These are phyloP conservation scores for Odobenus rosmarus DNA, from an alignment of 2,113 vertebrate genomes.

Conservation along the genomic window DNA sequence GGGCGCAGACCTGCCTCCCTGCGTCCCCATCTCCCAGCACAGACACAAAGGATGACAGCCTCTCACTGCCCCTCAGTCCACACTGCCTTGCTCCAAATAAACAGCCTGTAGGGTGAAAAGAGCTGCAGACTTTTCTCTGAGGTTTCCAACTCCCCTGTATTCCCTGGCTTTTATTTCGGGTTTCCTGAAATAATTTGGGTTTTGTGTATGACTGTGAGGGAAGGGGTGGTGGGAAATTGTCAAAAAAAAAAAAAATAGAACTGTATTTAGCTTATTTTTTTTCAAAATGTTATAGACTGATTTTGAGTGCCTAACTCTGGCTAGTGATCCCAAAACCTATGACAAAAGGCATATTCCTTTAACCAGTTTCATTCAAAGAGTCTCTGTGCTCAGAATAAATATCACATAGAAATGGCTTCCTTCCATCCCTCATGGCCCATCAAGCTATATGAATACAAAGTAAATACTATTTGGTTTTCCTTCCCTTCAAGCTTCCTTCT, in stretches of 20 bases:
- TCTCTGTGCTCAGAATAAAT: not conserved
- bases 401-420: not conserved
- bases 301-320: slow-evolving; percentile 1
- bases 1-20: not conserved
- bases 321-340: not conserved
- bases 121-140: not conserved
- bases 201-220: not conserved
- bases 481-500: not conserved
- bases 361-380: slow-evolving; percentile 46
- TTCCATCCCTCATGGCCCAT: not conserved
- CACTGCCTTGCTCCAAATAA: slow-evolving; percentile 13
- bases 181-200: slow-evolving; percentile 9
- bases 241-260: not conserved
- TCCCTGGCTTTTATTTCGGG: not conserved
- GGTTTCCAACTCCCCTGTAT: slow-evolving; percentile 37
- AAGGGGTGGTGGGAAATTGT: not conserved
- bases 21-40: not conserved
- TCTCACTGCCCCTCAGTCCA: not conserved
- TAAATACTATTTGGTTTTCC: slow-evolving; percentile 12
- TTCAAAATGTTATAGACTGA: not conserved
- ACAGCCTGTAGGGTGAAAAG: slow-evolving; percentile 1
- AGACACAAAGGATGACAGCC: slow-evolving; percentile 19
- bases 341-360: not conserved
- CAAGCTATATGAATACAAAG: not conserved
- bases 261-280: not conserved